These are phyloP conservation scores for Pachyrhynchus sulphureomaculatus DNA, from an alignment of 1,140 invertebrate species.

Conservation along the genomic window DNA sequence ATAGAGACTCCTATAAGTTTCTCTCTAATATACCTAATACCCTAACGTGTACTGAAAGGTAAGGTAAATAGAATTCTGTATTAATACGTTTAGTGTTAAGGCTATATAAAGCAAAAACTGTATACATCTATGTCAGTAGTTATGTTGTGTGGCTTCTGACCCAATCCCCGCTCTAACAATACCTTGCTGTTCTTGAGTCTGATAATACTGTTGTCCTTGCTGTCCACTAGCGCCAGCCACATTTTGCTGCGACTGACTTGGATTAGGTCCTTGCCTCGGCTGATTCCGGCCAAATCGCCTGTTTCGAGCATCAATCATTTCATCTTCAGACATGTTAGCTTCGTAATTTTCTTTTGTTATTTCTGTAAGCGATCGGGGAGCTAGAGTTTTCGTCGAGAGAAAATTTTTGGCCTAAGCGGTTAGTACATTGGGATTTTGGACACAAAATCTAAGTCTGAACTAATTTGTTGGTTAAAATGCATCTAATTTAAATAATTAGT, in stretches of 20 bases:
- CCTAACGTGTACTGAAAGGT: not conserved
- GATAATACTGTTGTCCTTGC: slow-evolving; percentile 37
- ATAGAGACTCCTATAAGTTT: no score
- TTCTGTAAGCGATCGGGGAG: slow-evolving; percentile 64
- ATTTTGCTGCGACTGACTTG: slow-evolving; percentile 48
- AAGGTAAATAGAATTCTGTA: not conserved
- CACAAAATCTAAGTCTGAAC: slow-evolving; percentile 34
- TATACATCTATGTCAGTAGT: no score
- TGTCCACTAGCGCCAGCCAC: slow-evolving; percentile 39
- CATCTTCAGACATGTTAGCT: slow-evolving; percentile 58
- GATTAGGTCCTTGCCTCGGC: slow-evolving; percentile 52
- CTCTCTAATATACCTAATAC: no score
- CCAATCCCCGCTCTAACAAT: not conserved
- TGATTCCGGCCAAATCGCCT: slow-evolving; percentile 57
- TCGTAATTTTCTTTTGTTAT: slow-evolving; percentile 82
- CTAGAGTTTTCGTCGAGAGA: slow-evolving; percentile 41
- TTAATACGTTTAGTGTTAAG: no score
- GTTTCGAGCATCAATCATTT: slow-evolving; percentile 52
- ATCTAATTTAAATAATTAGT: not conserved
- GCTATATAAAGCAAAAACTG: not conserved
- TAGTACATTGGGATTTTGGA: slow-evolving; percentile 41
- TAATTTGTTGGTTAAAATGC: slow-evolving; percentile 4
- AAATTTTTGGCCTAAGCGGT: slow-evolving; percentile 41
- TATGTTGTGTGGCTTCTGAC: not conserved
- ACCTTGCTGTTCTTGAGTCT: slow-evolving; percentile 36